Evolutionary conservation across 2,888 invertebrate species (phyloP), one percentile per base, ranked within the genome.

Genomic region (Acanthopleura granulata): DNA sequence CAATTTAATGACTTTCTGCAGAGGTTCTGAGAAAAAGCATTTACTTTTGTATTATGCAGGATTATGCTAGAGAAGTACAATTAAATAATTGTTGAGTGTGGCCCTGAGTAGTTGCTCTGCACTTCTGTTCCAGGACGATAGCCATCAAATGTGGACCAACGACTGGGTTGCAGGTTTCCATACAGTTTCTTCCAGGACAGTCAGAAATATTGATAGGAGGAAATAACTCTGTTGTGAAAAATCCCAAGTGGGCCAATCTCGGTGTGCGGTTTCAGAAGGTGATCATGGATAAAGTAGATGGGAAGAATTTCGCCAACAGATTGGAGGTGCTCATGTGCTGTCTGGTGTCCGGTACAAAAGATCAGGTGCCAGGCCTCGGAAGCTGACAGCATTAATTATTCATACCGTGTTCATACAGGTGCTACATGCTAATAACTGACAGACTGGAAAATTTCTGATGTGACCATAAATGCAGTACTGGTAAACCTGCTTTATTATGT

Each of bases 231-330:
- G 77, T 97, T 76, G 96, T 97, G 1, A 95, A 95, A 78, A 96
- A 97, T 87, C 94, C 95, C 83, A 96, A 97, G 89, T 98, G 97
- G 97, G 96, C 96, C 88, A 95, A 97, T 90, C 92, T 97, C 0
- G 96, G 96, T n/a, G 96, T 97, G 30, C 94, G 95, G 72, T 97
- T 97, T 91, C 87, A 90, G 76, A 89, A 90, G 76, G 95, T 96
- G 25, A 93, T 95, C 84, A 93, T 97, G 90, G 97, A 97, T 81
- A 96, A 96, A 91, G 95, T 98, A 94, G 97, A 98, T 90, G 98
- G 98, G 73, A 95, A 96, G 88, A 98, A 97, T 91, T 97, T 98
- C 90, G 92, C 97, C 11, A 97, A 97, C 88, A 98, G 98, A 92
- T 96, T 98, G 94, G 98, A 98, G 92, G 93, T 97, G 84, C 93